Base-by-base conservation (phyloP, 2,888 invertebrate species). In the Brenthis daphne region DNA sequence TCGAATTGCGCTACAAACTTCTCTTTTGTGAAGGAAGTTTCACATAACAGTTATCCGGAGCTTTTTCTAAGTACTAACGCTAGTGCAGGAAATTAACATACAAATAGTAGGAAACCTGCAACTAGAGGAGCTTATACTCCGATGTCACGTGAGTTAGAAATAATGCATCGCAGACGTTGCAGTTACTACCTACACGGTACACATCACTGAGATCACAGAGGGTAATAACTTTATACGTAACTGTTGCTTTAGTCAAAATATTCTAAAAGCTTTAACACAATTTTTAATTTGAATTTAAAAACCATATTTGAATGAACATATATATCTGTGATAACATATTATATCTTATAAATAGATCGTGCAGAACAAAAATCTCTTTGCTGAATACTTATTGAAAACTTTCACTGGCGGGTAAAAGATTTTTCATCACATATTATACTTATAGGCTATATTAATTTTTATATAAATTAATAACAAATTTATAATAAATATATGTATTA, bases 81-180 rank as follows among this genome's bases (percentile, higher is more conserved):
- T 65, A 43, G 11, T 48, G 75, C 73, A 80, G 69, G 64, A 71
- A 80, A 85, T 87, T 85, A 83, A 79, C 88, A 87, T 87, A 85
- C 82, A 86, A 83, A 87, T 83, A 77, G 77, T 75, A 77, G 61
- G 57, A 54, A 70, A 65, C 70, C 65, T 54, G 61, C 47, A 64
- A 65, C 61, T 70, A 29, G 60, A 64, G 50, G 51, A 65, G 69
- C 71, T 69, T 69, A 65, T 67, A 72, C 69, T 69, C 57, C 57
- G 67, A 67, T 72, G 67, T 64, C 71, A 57, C 37, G 54, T 55
- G 48, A 50, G 56, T 53, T 67, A 63, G 58, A 58, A 56, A 66
- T 69, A 67, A 61, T 57, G 47, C 57, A 57, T 54, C 37, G 68
- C 54, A 66, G 69, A 69, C 56, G 37, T 14, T 53, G 57, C 56